Conservation (phyloP, 2,797 vertebrate species). For the Arrhamphus sclerolepis region DNA sequence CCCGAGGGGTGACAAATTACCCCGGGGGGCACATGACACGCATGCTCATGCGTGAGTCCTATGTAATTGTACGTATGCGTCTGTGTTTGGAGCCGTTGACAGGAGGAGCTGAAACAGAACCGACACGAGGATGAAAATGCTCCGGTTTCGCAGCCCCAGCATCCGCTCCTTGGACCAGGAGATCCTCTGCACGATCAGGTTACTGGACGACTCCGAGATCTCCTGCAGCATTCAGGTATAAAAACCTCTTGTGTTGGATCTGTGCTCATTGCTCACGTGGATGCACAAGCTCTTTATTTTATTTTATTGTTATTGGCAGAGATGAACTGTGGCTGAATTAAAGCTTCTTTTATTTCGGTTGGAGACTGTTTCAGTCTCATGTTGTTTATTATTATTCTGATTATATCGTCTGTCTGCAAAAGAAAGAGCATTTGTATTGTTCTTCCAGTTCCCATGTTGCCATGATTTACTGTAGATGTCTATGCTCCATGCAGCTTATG, state of each 20-base stretch:
- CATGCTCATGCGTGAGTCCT: slow-evolving; percentile 17
- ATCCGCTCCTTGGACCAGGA: slow-evolving; percentile 91
- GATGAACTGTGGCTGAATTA: background rate
- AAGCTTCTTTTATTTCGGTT: background rate
- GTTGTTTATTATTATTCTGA: background rate
- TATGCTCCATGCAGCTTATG: slow-evolving; percentile 1
- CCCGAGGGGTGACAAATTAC: slow-evolving; percentile 34
- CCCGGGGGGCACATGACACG: slow-evolving; percentile 25
- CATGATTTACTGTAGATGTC: slow-evolving; percentile 32
- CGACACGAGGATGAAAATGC: slow-evolving; percentile 91
- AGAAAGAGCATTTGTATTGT: slow-evolving; percentile 10
- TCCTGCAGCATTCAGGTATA: slow-evolving; percentile 94
- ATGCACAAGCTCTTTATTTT: slow-evolving; percentile 4
- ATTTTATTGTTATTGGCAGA: too few relatives aligned
- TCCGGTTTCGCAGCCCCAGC: slow-evolving; percentile 96
- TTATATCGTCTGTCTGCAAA: background rate
- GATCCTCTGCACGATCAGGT: slow-evolving; percentile 91
- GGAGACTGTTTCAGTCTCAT: background rate
- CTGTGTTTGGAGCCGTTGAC: slow-evolving; percentile 57
- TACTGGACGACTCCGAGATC: slow-evolving; percentile 95
- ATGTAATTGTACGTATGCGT: slow-evolving; percentile 19
- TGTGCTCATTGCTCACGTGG: slow-evolving; percentile 48
- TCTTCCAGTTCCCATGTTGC: slow-evolving; percentile 9
- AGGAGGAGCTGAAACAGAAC: slow-evolving; percentile 78
- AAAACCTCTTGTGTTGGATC: slow-evolving; percentile 3